A percentile compares a stretch with the other conserved stretches of the same genome.
phyloP scores from a whole-genome alignment of 1,140 invertebrate species.

The Yoshiicerus persimilis region DNA sequence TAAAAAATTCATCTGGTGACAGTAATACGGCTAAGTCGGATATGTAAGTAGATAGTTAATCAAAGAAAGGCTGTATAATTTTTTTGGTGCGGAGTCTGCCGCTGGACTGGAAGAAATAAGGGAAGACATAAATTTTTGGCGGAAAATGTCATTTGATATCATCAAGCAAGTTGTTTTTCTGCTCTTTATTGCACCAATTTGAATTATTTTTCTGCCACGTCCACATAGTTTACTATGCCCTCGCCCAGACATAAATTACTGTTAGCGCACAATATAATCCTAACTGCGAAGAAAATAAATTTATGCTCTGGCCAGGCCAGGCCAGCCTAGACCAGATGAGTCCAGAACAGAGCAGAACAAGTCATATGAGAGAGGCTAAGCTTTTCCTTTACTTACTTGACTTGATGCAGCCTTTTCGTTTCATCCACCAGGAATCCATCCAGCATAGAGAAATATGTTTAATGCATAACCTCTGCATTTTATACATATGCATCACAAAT shows the following conservation, averaged over 20 bases:
- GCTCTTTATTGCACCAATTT: slow-evolving; percentile 20
- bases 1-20: background rate
- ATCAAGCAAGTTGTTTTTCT: background rate
- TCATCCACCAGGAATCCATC: background rate
- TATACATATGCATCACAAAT: background rate
- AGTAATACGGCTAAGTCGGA: background rate
- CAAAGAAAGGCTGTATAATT: background rate
- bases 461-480: background rate
- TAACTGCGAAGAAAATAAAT: background rate
- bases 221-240: background rate
- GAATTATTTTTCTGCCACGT: slow-evolving; percentile 1
- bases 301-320: background rate
- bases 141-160: background rate
- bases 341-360: background rate
- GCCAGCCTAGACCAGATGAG: background rate
- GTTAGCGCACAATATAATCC: background rate
- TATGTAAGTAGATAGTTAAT: background rate
- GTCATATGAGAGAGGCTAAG: background rate
- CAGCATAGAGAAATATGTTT: background rate
- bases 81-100: background rate
- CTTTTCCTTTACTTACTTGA: background rate
- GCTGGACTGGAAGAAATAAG: background rate
- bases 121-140: background rate
- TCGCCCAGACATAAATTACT: background rate
- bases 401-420: background rate